phyloP scores from a whole-genome alignment of 2,797 vertebrate species.

The Cynopterus sphinx region DNA sequence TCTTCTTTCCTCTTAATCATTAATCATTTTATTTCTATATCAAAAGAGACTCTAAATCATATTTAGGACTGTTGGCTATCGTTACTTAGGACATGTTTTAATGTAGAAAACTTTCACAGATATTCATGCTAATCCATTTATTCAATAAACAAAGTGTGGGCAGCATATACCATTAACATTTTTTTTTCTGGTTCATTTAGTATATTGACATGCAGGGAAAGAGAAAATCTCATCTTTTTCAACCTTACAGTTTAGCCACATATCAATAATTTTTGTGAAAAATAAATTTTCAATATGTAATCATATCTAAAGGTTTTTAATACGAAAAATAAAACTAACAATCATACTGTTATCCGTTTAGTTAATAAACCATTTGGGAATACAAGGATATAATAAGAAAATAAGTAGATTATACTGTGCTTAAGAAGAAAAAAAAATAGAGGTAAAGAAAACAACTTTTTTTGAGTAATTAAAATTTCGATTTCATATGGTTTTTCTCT shows the following conservation, averaged over 20 bases:
- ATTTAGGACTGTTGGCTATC: background rate
- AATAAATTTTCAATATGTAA: background rate
- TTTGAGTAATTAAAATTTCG: constrained; percentile 13
- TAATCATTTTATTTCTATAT: constrained; percentile 26
- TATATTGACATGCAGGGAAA: background rate
- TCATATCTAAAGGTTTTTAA: background rate
- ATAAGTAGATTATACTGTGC: background rate
- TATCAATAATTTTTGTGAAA: background rate
- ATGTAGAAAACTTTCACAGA: background rate
- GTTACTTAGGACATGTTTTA: background rate
- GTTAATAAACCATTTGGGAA: constrained; percentile 6
- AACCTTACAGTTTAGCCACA: background rate
- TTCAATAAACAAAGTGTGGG: constrained; percentile 16
- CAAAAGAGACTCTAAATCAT: background rate
- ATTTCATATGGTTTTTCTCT: background rate
- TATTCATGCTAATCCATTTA: background rate
- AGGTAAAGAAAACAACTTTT: background rate
- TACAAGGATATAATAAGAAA: background rate
- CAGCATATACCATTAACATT: background rate
- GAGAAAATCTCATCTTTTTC: background rate
- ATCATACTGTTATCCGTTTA: background rate
- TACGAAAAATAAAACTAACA: background rate
- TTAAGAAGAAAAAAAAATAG: background rate
- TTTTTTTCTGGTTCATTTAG: background rate
- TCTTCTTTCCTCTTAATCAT: background rate